phyloP scores from a whole-genome alignment of 2,797 vertebrate species.

The Calcarius lapponicus region DNA sequence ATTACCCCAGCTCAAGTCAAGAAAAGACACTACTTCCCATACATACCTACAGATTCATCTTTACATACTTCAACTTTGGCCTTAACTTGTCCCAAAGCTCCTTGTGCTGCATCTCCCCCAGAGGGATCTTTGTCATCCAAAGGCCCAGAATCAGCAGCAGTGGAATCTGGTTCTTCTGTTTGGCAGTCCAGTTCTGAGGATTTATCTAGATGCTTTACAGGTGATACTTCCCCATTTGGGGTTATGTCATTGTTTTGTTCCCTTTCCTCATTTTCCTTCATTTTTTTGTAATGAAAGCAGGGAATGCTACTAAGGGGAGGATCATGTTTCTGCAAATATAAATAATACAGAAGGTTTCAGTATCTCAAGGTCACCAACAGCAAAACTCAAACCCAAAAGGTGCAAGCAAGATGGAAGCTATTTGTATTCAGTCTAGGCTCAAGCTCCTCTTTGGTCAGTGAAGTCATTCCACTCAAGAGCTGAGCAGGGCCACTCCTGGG shows the following conservation, averaged over 20 bases:
- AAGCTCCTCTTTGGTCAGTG: neutral
- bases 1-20: neutral
- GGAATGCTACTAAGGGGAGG: conserved; percentile 98
- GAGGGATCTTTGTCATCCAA: conserved; percentile 75
- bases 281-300: conserved; percentile 97
- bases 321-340: conserved; percentile 91
- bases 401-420: neutral
- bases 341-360: neutral
- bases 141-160: conserved; percentile 58
- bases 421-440: neutral
- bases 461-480: neutral
- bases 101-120: conserved; percentile 82
- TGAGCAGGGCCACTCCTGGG: accelerated
- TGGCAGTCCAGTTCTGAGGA: conserved; percentile 79
- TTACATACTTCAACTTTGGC: conserved; percentile 99
- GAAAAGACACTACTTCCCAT: neutral
- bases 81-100: conserved; percentile 94
- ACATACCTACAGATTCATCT: conserved; percentile 96
- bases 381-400: neutral
- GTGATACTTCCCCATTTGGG: conserved; percentile 77
- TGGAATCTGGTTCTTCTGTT: conserved; percentile 76
- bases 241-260: conserved; percentile 88
- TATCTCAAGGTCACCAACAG: neutral
- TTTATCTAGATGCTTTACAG: conserved; percentile 74
- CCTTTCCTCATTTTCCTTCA: conserved; percentile 93